Evolutionary conservation across 1,140 invertebrate species (phyloP).

Genomic region (Pinna nobilis): DNA sequence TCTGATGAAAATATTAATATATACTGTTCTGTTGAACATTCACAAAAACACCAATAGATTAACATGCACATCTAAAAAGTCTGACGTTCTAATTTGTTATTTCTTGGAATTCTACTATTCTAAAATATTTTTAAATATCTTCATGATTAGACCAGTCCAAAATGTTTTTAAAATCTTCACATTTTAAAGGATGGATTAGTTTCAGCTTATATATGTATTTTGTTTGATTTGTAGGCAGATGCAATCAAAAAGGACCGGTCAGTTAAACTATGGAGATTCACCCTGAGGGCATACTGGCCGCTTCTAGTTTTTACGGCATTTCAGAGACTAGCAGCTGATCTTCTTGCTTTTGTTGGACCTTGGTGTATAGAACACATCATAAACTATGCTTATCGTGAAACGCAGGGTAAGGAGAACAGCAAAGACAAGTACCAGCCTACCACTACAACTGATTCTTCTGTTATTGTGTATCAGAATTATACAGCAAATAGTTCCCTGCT

Average conservation of each 20-base stretch:
- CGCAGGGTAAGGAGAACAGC: slow-evolving; percentile 1
- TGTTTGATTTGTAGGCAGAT: not conserved
- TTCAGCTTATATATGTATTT: not conserved
- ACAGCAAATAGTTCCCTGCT: no score
- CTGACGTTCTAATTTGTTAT: not conserved
- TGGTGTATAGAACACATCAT: slow-evolving; percentile 85
- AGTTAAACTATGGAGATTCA: slow-evolving; percentile 66
- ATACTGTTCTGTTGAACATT: no score
- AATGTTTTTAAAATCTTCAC: no score
- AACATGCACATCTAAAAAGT: no score
- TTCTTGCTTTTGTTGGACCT: slow-evolving; percentile 84
- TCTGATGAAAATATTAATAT: no score
- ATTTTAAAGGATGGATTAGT: no score
- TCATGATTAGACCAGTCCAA: not conserved
- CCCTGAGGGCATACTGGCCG: slow-evolving; percentile 85
- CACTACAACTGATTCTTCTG: no score
- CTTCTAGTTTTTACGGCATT: slow-evolving; percentile 86
- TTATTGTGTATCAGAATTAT: no score
- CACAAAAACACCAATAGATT: no score
- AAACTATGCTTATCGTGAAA: slow-evolving; percentile 75
- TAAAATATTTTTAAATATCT: not conserved
- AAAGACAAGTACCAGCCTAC: not conserved
- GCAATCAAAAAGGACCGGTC: not conserved
- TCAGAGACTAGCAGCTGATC: slow-evolving; percentile 87
- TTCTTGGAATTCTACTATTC: not conserved